Evolutionary conservation across 2,797 vertebrate species (phyloP).

Genomic region (Acanthopagrus latus): DNA sequence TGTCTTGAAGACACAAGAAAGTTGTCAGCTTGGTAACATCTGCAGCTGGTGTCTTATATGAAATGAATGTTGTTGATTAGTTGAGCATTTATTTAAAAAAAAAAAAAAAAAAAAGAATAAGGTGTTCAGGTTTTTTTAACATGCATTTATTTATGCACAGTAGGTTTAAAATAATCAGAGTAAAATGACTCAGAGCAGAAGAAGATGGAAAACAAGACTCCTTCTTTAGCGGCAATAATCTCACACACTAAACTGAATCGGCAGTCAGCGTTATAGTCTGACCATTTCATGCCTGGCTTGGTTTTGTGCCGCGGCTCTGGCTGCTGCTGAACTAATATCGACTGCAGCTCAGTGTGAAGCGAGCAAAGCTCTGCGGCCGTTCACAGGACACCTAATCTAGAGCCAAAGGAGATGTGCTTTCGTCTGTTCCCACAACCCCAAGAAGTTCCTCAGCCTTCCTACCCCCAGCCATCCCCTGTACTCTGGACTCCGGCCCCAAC

Average conservation of each 20-base stretch:
- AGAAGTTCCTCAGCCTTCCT: conserved; percentile 84
- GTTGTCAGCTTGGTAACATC: neutral
- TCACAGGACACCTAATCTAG: conserved; percentile 79
- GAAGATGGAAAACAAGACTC: neutral
- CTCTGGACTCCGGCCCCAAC: conserved; percentile 76
- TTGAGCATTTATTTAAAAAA: neutral
- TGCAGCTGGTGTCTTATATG: neutral
- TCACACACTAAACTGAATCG: conserved; percentile 26
- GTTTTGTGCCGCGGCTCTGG: conserved; percentile 44
- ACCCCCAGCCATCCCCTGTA: conserved; percentile 79
- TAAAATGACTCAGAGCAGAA: conserved; percentile 11
- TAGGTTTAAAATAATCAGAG: conserved; percentile 3
- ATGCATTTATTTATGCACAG: neutral
- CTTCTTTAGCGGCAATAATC: conserved; percentile 29
- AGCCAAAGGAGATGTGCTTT: conserved; percentile 80
- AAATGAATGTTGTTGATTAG: neutral
- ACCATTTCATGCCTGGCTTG: conserved; percentile 45
- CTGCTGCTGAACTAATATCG: conserved; percentile 60
- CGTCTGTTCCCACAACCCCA: conserved; percentile 88
- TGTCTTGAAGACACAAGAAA: neutral
- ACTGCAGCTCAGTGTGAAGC: conserved; percentile 69
- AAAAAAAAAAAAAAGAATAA: too few species aligned
- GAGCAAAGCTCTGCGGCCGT: conserved; percentile 50
- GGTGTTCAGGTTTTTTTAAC: neutral
- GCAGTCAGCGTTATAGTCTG: conserved; percentile 13